A percentile compares a stretch with the other conserved stretches of the same genome.
Evolutionary conservation across 2,888 invertebrate genomes (phyloP).

Genomic region (Agelastica alni): DNA sequence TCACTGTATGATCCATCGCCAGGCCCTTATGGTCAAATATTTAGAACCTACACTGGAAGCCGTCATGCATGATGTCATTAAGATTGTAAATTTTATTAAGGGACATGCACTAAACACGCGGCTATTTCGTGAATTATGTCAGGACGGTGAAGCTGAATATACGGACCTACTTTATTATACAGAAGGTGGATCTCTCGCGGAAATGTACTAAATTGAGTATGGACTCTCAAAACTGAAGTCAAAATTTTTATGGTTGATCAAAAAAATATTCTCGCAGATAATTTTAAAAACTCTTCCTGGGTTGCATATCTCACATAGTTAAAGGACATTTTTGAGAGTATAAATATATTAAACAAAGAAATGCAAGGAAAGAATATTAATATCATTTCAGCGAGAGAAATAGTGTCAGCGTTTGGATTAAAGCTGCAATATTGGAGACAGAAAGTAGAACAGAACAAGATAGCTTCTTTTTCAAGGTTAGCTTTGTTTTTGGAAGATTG

Average conservation of each 20-base stretch:
- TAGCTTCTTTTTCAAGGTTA: conserved; percentile 7
- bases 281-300: too few relatives aligned
- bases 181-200: too few relatives aligned
- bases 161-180: background rate
- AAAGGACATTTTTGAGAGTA: too few relatives aligned
- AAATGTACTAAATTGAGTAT: too few relatives aligned
- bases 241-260: too few relatives aligned
- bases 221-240: too few relatives aligned
- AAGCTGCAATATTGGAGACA: conserved; percentile 7
- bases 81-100: too few relatives aligned
- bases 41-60: background rate
- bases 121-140: conserved; percentile 3
- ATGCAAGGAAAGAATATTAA: conserved; percentile 12
- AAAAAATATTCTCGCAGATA: too few relatives aligned
- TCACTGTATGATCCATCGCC: conserved; percentile 1
- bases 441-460: conserved; percentile 10
- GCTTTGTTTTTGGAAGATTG: conserved; percentile 9
- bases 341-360: conserved; percentile 8
- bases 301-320: too few relatives aligned
- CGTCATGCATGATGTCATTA: background rate
- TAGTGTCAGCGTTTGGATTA: conserved; percentile 13
- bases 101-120: background rate
- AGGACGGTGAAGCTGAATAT: conserved; percentile 7
- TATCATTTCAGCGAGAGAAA: conserved; percentile 9
- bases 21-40: too few relatives aligned